A percentile compares a stretch with the other conserved stretches of the same genome.
Evolutionary conservation across 2,113 vertebrate genomes (phyloP).

Genomic region (Gymnocephalus cernua): DNA sequence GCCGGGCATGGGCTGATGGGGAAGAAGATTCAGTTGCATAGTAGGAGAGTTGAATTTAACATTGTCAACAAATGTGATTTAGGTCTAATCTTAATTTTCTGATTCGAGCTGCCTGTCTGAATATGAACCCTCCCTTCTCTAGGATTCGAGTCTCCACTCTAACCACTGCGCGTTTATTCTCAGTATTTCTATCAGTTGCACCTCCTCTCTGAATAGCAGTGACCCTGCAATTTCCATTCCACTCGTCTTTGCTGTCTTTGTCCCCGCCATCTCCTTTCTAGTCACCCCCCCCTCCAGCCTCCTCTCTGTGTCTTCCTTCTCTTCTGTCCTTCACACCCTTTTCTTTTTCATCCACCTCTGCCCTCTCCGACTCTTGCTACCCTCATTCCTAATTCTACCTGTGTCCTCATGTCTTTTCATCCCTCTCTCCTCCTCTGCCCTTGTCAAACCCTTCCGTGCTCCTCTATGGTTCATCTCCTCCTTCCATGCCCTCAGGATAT

Average conservation of each 20-base stretch:
- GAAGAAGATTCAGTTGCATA: neutral
- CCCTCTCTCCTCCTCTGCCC: slow-evolving; percentile 56
- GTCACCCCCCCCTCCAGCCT: slow-evolving; percentile 10
- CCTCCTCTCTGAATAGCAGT: slow-evolving; percentile 7
- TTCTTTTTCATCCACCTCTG: slow-evolving; percentile 12
- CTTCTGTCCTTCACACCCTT: slow-evolving; percentile 31
- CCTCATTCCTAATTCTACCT: slow-evolving; percentile 65
- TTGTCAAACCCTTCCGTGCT: slow-evolving; percentile 53
- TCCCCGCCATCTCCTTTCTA: slow-evolving; percentile 24
- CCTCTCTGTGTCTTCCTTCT: slow-evolving; percentile 2
- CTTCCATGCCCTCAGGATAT: slow-evolving; percentile 30
- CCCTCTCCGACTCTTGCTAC: slow-evolving; percentile 9
- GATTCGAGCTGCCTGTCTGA: slow-evolving; percentile 4
- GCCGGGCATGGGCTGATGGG: neutral
- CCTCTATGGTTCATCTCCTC: slow-evolving; percentile 54
- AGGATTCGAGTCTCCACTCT: too few species aligned
- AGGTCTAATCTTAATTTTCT: slow-evolving; percentile 14
- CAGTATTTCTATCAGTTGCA: neutral
- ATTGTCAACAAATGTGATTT: slow-evolving; percentile 22
- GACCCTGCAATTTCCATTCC: slow-evolving; percentile 19
- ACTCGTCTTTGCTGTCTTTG: slow-evolving; percentile 21
- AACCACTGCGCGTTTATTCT: neutral
- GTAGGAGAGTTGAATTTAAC: slow-evolving; percentile 7
- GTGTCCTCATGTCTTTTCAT: slow-evolving; percentile 55
- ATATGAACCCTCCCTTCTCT: neutral